Conservation (phyloP, 2,797 vertebrate genomes). For the Tragopan temminckii region DNA sequence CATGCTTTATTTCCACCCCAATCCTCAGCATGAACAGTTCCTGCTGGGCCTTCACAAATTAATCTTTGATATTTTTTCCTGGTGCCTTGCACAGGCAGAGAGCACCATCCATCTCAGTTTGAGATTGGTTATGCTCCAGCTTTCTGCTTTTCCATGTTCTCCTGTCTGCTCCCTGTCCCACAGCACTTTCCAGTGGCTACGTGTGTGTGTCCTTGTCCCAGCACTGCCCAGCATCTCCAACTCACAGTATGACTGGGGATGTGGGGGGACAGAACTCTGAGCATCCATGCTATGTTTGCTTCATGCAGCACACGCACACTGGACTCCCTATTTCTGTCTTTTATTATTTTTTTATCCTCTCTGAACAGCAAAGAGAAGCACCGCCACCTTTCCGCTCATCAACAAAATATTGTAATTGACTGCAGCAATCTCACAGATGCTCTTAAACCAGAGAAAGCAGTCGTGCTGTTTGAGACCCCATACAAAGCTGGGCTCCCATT, state of each 20-base stretch:
- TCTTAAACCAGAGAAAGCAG: neutral
- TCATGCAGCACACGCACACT: neutral
- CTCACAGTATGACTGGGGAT: neutral
- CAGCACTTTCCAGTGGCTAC: neutral
- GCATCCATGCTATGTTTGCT: neutral
- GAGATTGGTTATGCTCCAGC: neutral
- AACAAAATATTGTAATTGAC: neutral
- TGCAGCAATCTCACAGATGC: neutral
- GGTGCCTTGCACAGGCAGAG: neutral
- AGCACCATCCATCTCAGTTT: constrained; percentile 33
- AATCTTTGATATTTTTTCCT: constrained; percentile 37
- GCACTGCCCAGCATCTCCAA: neutral
- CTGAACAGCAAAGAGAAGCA: neutral
- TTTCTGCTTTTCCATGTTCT: neutral
- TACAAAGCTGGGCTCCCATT: neutral
- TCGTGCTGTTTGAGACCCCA: neutral
- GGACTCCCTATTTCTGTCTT: neutral
- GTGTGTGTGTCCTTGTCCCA: neutral
- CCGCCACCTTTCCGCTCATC: neutral
- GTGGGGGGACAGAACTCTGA: neutral
- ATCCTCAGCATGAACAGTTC: constrained; percentile 20
- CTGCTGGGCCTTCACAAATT: constrained; percentile 58
- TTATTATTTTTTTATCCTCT: neutral
- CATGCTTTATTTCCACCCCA: constrained; percentile 47
- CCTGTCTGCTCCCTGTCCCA: neutral